Evolutionary conservation across 1,140 invertebrate species (phyloP).

Genomic region (Argopecten irradians): DNA sequence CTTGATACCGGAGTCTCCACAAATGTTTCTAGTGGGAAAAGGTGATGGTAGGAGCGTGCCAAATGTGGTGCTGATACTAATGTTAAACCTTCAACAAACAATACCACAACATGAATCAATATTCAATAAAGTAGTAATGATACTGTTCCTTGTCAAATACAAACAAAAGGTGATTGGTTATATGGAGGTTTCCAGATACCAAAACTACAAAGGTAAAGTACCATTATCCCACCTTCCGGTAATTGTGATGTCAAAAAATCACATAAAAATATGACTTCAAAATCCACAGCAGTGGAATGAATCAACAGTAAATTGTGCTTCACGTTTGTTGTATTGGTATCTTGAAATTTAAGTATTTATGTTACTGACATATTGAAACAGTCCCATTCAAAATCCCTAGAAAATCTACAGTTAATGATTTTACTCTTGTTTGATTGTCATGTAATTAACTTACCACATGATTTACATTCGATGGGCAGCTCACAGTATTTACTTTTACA

Average conservation of each 20-base stretch:
- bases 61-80: constrained; percentile 98
- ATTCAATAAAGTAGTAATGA: not conserved
- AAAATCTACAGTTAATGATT: not conserved
- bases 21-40: constrained; percentile 93
- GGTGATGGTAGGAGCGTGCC: constrained; percentile 96
- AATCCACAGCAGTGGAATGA: not conserved
- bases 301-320: too few relatives aligned
- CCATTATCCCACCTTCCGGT: not conserved
- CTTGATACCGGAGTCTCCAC: constrained; percentile 79
- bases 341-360: too few relatives aligned
- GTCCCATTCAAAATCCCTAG: too few relatives aligned
- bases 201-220: too few relatives aligned
- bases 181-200: not conserved
- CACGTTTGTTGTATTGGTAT: too few relatives aligned
- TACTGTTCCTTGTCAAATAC: not conserved
- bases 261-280: not conserved
- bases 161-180: not conserved
- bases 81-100: constrained; percentile 83
- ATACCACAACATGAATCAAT: not conserved
- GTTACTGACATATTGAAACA: too few relatives aligned
- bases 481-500: constrained; percentile 98
- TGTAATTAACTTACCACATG: constrained; percentile 83
- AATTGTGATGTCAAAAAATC: too few relatives aligned
- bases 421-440: not conserved
- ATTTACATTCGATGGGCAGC: constrained; percentile 95